Conservation (phyloP, 2,113 vertebrate genomes). For the Falco punctatus region DNA sequence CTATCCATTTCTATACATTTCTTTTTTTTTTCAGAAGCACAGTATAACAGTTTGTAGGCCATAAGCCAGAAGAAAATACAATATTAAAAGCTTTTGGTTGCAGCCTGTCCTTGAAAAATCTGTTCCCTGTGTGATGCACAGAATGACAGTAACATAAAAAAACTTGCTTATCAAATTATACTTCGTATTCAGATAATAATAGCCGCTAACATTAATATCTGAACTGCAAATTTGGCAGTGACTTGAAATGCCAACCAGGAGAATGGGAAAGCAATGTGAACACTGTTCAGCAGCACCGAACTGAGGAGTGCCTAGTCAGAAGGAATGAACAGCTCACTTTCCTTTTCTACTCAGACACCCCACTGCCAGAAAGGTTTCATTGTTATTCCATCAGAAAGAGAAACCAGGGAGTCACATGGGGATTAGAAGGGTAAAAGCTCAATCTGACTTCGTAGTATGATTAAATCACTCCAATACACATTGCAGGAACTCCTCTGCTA, state of each 20-base stretch:
- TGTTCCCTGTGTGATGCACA: background rate
- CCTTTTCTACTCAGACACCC: background rate
- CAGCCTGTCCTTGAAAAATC: background rate
- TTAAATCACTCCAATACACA: background rate
- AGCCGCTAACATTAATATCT: background rate
- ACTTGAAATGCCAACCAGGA: background rate
- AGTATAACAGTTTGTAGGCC: background rate
- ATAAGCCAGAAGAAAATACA: background rate
- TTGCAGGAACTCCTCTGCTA: background rate
- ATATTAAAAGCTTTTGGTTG: background rate
- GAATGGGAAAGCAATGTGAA: background rate
- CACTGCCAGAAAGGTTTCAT: background rate
- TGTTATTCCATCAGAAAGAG: background rate
- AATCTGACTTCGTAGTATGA: background rate
- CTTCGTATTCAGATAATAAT: background rate
- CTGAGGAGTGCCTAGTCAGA: background rate
- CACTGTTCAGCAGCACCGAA: background rate
- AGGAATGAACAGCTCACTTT: background rate
- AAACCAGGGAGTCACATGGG: background rate
- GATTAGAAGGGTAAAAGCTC: background rate
- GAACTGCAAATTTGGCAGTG: background rate
- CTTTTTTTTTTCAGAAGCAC: background rate
- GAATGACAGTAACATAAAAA: background rate
- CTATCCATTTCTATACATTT: background rate
- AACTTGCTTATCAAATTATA: background rate